Conservation (phyloP, 1,140 invertebrate genomes). For the Gryllus bimaculatus region DNA sequence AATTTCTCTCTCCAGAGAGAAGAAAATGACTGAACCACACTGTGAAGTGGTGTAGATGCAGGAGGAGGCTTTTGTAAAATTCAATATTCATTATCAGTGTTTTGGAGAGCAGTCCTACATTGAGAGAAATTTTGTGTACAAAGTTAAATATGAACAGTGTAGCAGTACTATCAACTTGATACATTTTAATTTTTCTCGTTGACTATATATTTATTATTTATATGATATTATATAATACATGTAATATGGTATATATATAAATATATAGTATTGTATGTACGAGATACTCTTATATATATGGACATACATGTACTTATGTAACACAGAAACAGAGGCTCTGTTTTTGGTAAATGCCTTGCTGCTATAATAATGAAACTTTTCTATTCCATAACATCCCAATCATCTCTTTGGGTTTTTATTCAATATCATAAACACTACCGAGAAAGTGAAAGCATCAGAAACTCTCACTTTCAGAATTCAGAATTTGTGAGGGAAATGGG, state of each 20-base stretch:
- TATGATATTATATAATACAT: background rate
- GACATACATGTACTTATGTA: no score
- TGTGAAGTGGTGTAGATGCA: background rate
- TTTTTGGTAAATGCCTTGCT: no score
- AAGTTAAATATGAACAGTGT: background rate
- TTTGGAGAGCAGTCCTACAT: background rate
- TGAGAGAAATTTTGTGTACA: background rate
- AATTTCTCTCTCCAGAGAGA: background rate
- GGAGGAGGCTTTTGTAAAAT: background rate
- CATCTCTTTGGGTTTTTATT: no score
- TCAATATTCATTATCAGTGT: background rate
- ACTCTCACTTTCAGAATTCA: no score
- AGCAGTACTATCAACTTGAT: background rate
- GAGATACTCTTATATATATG: background rate
- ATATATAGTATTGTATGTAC: background rate
- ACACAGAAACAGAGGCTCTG: no score
- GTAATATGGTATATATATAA: conserved; percentile 2
- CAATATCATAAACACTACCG: no score
- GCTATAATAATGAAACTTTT: no score
- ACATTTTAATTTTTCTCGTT: background rate
- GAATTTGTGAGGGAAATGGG: no score
- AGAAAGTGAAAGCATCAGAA: no score
- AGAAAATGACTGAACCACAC: background rate
- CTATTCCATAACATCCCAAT: no score
- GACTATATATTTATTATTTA: conserved; percentile 6